Evolutionary conservation across 2,797 vertebrate species (phyloP).

Genomic region (Distichodus sexfasciatus): DNA sequence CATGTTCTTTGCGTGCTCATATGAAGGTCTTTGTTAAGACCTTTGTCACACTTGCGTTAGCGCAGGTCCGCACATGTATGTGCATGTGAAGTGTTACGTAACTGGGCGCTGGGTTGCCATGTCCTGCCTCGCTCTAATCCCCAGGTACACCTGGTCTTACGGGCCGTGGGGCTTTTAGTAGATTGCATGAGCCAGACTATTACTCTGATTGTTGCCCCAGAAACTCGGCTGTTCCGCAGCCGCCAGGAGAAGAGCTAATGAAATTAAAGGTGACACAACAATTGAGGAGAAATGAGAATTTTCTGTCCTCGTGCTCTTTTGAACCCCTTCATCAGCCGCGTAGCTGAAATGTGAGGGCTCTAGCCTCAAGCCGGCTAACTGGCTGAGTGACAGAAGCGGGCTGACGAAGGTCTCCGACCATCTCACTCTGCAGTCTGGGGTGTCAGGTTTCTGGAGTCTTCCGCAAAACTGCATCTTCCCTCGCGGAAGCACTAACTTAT

Average conservation of each 20-base stretch:
- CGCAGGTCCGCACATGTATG: background rate
- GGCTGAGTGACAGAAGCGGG: slow-evolving; percentile 23
- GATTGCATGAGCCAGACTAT: slow-evolving; percentile 77
- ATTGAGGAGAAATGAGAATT: slow-evolving; percentile 55
- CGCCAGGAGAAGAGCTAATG: slow-evolving; percentile 55
- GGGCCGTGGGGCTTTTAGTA: slow-evolving; percentile 75
- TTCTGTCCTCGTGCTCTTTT: slow-evolving; percentile 55
- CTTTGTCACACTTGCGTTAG: no score
- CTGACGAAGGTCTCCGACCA: slow-evolving; percentile 1
- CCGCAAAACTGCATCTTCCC: no score
- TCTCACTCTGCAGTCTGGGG: slow-evolving; percentile 16
- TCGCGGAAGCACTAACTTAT: no score
- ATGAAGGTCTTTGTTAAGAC: no score
- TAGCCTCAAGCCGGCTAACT: slow-evolving; percentile 37
- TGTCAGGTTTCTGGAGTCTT: slow-evolving; percentile 16
- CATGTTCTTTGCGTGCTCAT: no score
- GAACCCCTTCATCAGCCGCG: slow-evolving; percentile 43
- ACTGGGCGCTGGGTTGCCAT: slow-evolving; percentile 61
- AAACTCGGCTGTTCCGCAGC: slow-evolving; percentile 59
- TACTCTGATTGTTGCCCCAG: slow-evolving; percentile 75
- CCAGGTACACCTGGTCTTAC: slow-evolving; percentile 66
- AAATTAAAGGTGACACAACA: slow-evolving; percentile 67
- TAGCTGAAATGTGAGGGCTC: slow-evolving; percentile 43
- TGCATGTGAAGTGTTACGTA: slow-evolving; percentile 11
- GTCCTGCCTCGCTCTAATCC: slow-evolving; percentile 73